phyloP scores from a whole-genome alignment of 2,113 vertebrate genomes.

The Caloenas nicobarica region DNA sequence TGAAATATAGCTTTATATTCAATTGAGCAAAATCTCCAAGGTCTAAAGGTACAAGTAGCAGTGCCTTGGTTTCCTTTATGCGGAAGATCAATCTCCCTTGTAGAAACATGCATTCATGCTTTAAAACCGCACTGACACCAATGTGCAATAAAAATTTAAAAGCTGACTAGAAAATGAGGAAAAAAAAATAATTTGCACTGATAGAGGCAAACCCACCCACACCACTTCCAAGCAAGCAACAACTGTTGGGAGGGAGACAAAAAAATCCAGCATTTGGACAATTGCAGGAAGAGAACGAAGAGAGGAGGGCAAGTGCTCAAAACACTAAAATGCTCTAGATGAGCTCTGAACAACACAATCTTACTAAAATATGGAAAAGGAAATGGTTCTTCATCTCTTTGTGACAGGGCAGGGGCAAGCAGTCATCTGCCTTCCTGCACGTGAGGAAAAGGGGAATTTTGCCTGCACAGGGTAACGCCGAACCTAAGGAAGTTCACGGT shows the following conservation, averaged over 20 bases:
- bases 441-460: not conserved
- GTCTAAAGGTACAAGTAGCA: not conserved
- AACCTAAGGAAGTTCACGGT: rapidly evolving
- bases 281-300: slow-evolving; percentile 10
- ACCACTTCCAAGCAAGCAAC: not conserved
- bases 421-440: not conserved
- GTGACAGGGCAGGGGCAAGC: not conserved
- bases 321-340: not conserved
- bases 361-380: not conserved
- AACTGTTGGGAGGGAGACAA: not conserved
- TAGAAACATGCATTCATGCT: not conserved
- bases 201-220: not conserved
- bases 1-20: not conserved
- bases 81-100: not conserved
- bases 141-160: not conserved
- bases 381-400: slow-evolving; percentile 16
- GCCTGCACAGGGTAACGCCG: not conserved
- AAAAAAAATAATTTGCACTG: not conserved
- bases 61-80: not conserved
- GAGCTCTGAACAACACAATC: not conserved
- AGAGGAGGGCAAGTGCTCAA: not conserved
- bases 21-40: not conserved
- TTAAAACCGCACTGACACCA: not conserved
- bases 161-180: not conserved
- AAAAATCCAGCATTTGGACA: not conserved